phyloP scores from a whole-genome alignment of 2,888 invertebrate species.

The Pyrochroa serraticornis region DNA sequence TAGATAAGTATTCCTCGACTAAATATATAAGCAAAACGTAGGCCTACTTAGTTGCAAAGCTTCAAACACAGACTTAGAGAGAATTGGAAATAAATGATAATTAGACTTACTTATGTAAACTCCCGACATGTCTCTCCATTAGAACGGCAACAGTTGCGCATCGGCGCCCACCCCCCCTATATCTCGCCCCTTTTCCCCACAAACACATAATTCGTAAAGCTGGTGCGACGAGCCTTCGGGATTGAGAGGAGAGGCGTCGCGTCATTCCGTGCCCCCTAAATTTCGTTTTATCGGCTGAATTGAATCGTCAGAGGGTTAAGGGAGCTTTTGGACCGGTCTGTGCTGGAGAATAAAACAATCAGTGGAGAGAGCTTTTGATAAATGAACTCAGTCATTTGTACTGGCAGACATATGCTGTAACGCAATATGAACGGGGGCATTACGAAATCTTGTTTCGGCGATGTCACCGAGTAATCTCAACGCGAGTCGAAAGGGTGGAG shows the following conservation, averaged over 20 bases:
- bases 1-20: slow-evolving; percentile 35
- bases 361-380: slow-evolving; percentile 35
- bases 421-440: slow-evolving; percentile 37
- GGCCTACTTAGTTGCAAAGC: slow-evolving; percentile 37
- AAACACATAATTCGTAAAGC: too few relatives aligned
- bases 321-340: slow-evolving; percentile 34
- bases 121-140: slow-evolving; percentile 14
- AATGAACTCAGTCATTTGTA: slow-evolving; percentile 41
- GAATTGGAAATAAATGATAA: slow-evolving; percentile 33
- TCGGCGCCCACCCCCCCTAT: too few relatives aligned
- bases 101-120: slow-evolving; percentile 31
- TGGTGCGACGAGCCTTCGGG: too few relatives aligned
- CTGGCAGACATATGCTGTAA: slow-evolving; percentile 32
- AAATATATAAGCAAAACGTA: slow-evolving; percentile 30
- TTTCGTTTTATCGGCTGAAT: slow-evolving; percentile 22
- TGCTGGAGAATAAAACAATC: slow-evolving; percentile 42
- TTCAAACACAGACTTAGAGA: slow-evolving; percentile 38
- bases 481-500: not conserved
- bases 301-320: slow-evolving; percentile 19
- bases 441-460: slow-evolving; percentile 29
- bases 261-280: not conserved
- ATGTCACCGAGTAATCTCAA: slow-evolving; percentile 25
- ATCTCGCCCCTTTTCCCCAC: too few relatives aligned
- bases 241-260: too few relatives aligned
- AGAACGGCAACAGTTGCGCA: slow-evolving; percentile 11